These are phyloP conservation scores for Heliconius congener DNA, from an alignment of 1,140 invertebrate species.

Conservation along the genomic window DNA sequence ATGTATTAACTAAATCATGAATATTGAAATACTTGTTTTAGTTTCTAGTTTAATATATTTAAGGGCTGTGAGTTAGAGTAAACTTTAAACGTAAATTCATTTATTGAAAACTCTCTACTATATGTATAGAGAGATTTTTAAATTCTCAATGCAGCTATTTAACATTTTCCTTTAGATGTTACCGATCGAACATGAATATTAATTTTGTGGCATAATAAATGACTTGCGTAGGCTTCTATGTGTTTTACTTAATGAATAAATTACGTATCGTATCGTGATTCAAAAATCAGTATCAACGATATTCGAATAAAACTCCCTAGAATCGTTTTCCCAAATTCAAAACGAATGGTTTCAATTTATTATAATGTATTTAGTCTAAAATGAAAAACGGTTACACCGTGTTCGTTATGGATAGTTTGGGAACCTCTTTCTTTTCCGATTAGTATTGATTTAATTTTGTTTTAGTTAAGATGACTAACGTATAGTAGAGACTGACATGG, in stretches of 20 bases:
- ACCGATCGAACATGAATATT: conserved; percentile 38
- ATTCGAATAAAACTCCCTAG: conserved; percentile 18
- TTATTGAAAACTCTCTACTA: not conserved
- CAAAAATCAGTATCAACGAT: conserved; percentile 26
- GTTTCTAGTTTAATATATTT: not conserved
- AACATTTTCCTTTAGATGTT: conserved; percentile 22
- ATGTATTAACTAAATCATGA: conserved; percentile 20
- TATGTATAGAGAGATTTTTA: not conserved
- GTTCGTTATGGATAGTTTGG: not conserved
- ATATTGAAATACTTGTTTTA: not conserved
- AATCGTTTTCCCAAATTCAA: conserved; percentile 2
- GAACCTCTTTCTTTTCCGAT: not conserved
- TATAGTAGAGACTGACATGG: not conserved
- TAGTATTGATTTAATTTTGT: not conserved
- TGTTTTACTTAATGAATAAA: conserved; percentile 36
- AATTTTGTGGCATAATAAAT: conserved; percentile 33
- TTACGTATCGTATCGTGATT: conserved; percentile 22
- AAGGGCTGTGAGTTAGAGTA: not conserved
- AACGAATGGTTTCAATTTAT: not conserved
- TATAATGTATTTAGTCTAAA: conserved; percentile 4
- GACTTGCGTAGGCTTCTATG: conserved; percentile 24
- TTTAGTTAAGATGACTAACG: not conserved
- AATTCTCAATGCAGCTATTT: not conserved
- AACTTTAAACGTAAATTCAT: not conserved
- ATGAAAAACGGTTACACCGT: not conserved